Evolutionary conservation across 1,140 invertebrate genomes (phyloP), one percentile per base, ranked within the genome.

Genomic region (Drosophila mayri): DNA sequence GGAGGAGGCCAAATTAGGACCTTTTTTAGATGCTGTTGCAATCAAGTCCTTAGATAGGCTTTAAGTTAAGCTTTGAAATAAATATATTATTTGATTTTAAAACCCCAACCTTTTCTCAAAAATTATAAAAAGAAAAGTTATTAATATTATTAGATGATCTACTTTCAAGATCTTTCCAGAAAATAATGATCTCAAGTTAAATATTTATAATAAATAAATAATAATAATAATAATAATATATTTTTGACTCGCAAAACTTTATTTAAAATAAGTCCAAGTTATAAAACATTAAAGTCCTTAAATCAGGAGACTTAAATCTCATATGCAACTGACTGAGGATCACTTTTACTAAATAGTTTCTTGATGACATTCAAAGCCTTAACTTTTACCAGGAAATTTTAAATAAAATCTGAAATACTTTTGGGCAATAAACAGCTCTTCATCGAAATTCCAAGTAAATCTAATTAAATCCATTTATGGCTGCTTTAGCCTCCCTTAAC

Each of bases 401-500:
- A 14, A 16, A 5, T 37, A 6, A 22, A 37, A 37, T 16, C 1
- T 6, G 7, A 7, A 20, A 22, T 49, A 49, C 16, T 30, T 30
- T 50, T 3, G 10, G 0, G 16, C 30, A 30, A 9, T 14, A 46
- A 38, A 25, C 2, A 35, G 30, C 7, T 35, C 16, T 28, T 16
- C 4, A 16, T 9, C 18, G 9, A 16, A 22, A 30, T 32, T 54
- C 32, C 14, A 10, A 16, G 32, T 4, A 18, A 37, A 22, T 54
- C 8, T 6, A 22, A 30, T 30, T 30, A 37, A 37, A 54, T 37
- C 4, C 18, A 16, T 37, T 54, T 54, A 54, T 37, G 16, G 16
- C 25, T 28, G 47, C 47, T 37, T 54, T 22, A 22, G 32, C 14
- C 50, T 54, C 77, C 76, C 77, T 74, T 79, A 79, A 84, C 49